Evolutionary conservation across 2,797 vertebrate genomes (phyloP).

Genomic region (Malacoctenus gilli): DNA sequence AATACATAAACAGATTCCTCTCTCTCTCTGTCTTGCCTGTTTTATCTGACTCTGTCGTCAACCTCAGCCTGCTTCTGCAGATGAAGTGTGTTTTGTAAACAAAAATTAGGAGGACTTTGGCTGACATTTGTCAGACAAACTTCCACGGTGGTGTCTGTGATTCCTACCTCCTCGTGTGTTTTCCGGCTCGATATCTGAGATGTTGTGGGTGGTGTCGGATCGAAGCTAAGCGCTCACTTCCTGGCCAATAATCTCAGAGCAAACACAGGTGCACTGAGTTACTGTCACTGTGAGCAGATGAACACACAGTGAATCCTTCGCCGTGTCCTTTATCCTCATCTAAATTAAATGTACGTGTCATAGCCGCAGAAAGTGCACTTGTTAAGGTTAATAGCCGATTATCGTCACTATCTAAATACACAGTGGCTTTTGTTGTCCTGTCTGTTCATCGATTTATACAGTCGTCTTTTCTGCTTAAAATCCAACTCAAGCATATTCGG

Average conservation of each 20-base stretch:
- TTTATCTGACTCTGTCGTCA: too few species aligned
- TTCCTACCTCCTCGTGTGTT: neutral
- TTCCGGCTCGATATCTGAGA: neutral
- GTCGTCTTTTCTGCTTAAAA: too few species aligned
- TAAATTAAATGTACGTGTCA: conserved; percentile 8
- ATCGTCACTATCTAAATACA: conserved; percentile 1
- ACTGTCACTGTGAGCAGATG: conserved; percentile 9
- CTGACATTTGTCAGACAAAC: conserved; percentile 12
- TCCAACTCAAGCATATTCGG: too few species aligned
- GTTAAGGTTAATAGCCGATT: conserved; percentile 21
- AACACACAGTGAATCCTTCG: conserved; percentile 1
- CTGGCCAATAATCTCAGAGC: conserved; percentile 1
- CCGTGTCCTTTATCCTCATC: conserved; percentile 4
- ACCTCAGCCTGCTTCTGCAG: too few species aligned
- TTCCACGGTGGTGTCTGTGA: neutral
- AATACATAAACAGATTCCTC: conserved; percentile 17
- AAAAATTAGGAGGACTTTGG: too few species aligned
- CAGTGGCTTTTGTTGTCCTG: conserved; percentile 5
- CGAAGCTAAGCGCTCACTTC: conserved; percentile 1
- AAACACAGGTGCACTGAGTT: conserved; percentile 39
- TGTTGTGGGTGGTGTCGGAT: conserved; percentile 17
- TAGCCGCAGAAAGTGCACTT: neutral
- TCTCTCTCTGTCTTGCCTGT: neutral
- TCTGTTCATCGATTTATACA: conserved; percentile 7
- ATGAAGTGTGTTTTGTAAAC: too few species aligned